Base-by-base conservation (phyloP, 2,888 invertebrate species). In the Elmis aenea region DNA sequence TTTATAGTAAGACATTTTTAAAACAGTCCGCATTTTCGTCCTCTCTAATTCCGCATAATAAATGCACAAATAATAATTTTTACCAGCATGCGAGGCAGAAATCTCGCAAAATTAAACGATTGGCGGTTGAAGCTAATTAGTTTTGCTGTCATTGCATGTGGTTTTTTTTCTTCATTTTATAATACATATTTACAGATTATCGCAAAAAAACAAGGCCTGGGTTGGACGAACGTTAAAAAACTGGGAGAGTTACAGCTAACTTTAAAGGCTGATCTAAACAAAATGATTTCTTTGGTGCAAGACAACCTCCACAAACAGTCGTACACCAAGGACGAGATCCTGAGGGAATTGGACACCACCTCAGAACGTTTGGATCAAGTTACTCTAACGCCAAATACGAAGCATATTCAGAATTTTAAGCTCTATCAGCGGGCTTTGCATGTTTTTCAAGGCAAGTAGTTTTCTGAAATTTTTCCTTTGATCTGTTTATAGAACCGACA, bases 341-440 rank as follows among this genome's bases (percentile, higher is more conserved):
- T 77, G 42, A 51, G 67, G 29, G 71, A 76, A 42, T 69, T 89
- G 32, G 71, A 70, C 26, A 68, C 82, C 3, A 70, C 68, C 30
- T 70, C 75, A 51, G 71, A 75, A 15, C 77, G 81, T 54, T 70
- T 94, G 49, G 76, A 80, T 43, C 70, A 76, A 13, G 73, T 72
- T 48, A 79, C 83, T 48, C 69, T 91, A 27, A 79, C 79, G 26
- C 64, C 70, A 35, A 79, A 83, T 54, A 85, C 84, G 8, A 67
- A 67, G 35, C 64, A 77, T 44, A 72, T 84, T 53, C 60, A 71
- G 45, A 70, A 73, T 49, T 88, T 90, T 58, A 85, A 90, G 66
- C 72, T 97, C 18, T 75, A 77, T 45, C 85, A 94, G 59, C 78
- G 99, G 48, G 90, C 93, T 2, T 69, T 83, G 14, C 97, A 99